Conservation (phyloP, 1,140 invertebrate genomes). For the Drosophila funebris region DNA sequence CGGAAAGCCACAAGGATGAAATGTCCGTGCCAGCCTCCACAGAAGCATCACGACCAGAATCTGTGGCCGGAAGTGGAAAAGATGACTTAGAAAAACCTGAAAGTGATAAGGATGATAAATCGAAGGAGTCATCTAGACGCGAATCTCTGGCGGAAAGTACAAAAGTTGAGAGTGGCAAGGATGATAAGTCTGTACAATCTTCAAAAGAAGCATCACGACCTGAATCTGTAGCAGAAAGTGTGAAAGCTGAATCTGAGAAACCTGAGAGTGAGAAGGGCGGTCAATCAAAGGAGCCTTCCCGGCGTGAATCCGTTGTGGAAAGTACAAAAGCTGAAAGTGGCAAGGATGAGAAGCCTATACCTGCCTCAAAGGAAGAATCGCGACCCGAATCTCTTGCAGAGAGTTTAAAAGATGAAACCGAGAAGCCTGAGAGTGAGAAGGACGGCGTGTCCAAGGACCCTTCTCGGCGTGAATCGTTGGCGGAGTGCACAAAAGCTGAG, state of each 20-base stretch:
- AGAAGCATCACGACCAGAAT: slow-evolving; percentile 38
- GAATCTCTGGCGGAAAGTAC: slow-evolving; percentile 32
- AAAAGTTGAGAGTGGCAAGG: slow-evolving; percentile 16
- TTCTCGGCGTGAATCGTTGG: slow-evolving; percentile 25
- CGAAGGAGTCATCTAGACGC: slow-evolving; percentile 40
- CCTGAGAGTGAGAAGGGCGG: slow-evolving; percentile 23
- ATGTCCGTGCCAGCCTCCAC: slow-evolving; percentile 31
- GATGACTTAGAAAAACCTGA: slow-evolving; percentile 25
- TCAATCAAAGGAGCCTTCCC: slow-evolving; percentile 13
- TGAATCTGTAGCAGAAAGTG: slow-evolving; percentile 27
- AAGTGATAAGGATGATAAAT: slow-evolving; percentile 16
- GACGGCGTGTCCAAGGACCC: slow-evolving; percentile 19
- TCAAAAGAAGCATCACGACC: slow-evolving; percentile 33
- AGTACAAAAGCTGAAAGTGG: slow-evolving; percentile 4
- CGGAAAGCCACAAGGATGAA: slow-evolving; percentile 20
- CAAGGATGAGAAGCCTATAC: slow-evolving; percentile 15
- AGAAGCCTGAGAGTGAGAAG: slow-evolving; percentile 13
- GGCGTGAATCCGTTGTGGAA: slow-evolving; percentile 17
- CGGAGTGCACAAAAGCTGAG: slow-evolving; percentile 5
- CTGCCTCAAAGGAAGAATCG: slow-evolving; percentile 32
- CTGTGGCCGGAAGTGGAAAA: slow-evolving; percentile 36
- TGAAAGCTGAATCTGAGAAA: slow-evolving; percentile 4
- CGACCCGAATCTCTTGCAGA: slow-evolving; percentile 25
- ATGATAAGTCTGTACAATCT: slow-evolving; percentile 31
- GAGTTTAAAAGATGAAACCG: slow-evolving; percentile 31